Evolutionary conservation across 2,113 vertebrate species (phyloP).

Genomic region (Melanerpes formicivorus): DNA sequence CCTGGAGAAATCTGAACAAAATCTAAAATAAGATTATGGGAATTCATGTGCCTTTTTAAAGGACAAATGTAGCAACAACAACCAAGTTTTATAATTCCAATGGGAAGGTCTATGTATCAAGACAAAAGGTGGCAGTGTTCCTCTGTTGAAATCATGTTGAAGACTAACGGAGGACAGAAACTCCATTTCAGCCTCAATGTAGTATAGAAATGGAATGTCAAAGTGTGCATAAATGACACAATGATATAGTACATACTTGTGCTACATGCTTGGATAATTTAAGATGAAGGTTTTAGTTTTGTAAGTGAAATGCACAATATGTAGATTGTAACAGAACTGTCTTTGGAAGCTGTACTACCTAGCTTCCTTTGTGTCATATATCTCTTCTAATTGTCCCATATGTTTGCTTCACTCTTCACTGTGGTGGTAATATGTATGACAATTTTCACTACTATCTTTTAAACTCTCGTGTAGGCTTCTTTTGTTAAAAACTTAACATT

Average conservation of each 20-base stretch:
- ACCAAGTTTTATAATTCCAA: neutral
- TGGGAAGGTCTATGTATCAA: slow-evolving; percentile 18
- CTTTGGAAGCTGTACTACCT: slow-evolving; percentile 17
- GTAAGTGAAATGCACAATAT: slow-evolving; percentile 32
- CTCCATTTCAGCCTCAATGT: slow-evolving; percentile 23
- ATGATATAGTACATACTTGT: slow-evolving; percentile 30
- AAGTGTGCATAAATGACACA: slow-evolving; percentile 42
- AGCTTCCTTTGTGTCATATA: neutral
- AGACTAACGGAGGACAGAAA: neutral
- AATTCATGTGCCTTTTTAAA: neutral
- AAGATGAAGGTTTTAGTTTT: slow-evolving; percentile 53
- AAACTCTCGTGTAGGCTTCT: neutral
- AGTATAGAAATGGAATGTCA: slow-evolving; percentile 50
- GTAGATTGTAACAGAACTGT: slow-evolving; percentile 10
- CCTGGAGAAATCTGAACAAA: neutral
- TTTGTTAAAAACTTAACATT: neutral
- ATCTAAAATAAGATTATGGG: neutral
- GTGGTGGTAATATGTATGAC: neutral
- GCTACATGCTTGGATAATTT: slow-evolving; percentile 39
- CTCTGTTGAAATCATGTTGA: slow-evolving; percentile 52
- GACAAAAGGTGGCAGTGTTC: slow-evolving; percentile 82
- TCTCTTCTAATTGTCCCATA: neutral
- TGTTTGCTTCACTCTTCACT: neutral
- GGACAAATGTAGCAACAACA: neutral
- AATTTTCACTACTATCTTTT: neutral